A percentile compares a stretch with the other conserved stretches of the same genome.
phyloP scores from a whole-genome alignment of 2,888 invertebrate species.

The Spisula subtruncata region DNA sequence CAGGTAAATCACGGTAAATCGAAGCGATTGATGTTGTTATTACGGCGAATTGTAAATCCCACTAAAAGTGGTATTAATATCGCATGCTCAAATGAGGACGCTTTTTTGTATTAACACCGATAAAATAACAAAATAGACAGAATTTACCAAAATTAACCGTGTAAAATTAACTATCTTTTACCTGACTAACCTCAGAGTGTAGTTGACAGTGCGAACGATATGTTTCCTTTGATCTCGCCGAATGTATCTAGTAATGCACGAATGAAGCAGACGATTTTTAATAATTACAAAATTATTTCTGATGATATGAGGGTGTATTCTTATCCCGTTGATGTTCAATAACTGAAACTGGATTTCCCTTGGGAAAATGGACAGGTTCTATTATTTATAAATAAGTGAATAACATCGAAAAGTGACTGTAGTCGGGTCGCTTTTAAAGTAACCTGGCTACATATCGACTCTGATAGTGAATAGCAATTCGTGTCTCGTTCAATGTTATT shows the following conservation, averaged over 20 bases:
- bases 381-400: too few species aligned
- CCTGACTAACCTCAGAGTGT: neutral
- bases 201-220: neutral
- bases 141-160: neutral
- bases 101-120: neutral
- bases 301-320: slow-evolving; percentile 9
- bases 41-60: neutral
- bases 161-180: neutral
- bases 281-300: slow-evolving; percentile 29
- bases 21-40: neutral
- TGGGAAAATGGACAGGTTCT: neutral
- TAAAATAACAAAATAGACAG: neutral
- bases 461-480: neutral
- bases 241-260: slow-evolving; percentile 20
- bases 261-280: slow-evolving; percentile 28
- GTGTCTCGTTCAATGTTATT: neutral
- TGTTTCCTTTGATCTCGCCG: slow-evolving; percentile 17
- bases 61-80: neutral
- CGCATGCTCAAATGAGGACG: neutral
- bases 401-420: neutral
- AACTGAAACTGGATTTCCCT: neutral
- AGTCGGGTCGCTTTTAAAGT: neutral
- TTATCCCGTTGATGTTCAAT: neutral
- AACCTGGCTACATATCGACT: neutral
- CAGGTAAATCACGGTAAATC: neutral